Conservation (phyloP, 1,140 invertebrate genomes). For the Caenorhabditis tropicalis region DNA sequence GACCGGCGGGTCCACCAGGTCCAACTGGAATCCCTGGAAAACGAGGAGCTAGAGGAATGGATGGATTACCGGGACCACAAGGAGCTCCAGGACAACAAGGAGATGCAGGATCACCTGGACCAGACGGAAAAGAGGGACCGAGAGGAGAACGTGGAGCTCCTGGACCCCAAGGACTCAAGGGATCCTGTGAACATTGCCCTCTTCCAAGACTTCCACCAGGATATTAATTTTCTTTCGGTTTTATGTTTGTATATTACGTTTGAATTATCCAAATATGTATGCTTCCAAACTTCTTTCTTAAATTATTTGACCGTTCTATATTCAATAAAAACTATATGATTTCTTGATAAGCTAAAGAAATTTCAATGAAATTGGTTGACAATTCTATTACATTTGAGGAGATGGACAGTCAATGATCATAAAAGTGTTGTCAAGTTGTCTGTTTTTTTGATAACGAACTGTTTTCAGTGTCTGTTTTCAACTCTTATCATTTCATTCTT, state of each 20-base stretch:
- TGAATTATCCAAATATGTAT: neutral
- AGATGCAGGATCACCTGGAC: conserved; percentile 45
- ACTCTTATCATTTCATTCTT: conserved; percentile 1
- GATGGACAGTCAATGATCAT: neutral
- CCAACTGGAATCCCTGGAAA: conserved; percentile 47
- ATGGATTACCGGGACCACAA: conserved; percentile 48
- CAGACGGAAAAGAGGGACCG: conserved; percentile 54
- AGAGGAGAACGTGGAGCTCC: conserved; percentile 45
- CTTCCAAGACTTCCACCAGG: conserved; percentile 55
- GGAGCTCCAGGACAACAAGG: conserved; percentile 52
- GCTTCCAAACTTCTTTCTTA: neutral
- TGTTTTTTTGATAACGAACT: neutral
- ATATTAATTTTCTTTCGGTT: conserved; percentile 27
- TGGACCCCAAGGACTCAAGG: conserved; percentile 46
- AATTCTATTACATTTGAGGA: neutral
- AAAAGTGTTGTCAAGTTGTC: neutral
- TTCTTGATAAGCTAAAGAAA: neutral
- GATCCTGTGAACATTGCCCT: conserved; percentile 56
- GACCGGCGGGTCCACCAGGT: conserved; percentile 51
- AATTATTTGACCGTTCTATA: neutral
- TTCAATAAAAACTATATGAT: neutral
- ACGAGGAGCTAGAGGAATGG: conserved; percentile 48
- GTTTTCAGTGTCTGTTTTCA: conserved; percentile 15
- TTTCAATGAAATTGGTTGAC: neutral
- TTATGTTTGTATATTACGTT: conserved; percentile 9